Base-by-base conservation (phyloP, 2,797 vertebrate species). In the Gymnopithys bicolor region DNA sequence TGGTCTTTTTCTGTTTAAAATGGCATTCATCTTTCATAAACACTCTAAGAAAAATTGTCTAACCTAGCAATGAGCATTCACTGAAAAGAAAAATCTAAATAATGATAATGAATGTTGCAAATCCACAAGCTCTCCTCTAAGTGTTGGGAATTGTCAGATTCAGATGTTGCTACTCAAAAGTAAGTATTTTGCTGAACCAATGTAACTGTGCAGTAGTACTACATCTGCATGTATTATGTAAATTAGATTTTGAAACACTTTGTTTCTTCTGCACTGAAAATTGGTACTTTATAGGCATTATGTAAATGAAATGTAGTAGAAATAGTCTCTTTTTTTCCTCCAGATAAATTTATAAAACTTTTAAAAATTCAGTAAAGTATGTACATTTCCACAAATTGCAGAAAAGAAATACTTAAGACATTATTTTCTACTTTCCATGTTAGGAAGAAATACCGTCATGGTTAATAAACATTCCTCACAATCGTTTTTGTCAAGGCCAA, bases 191-290 rank as follows among this genome's bases (percentile, higher is more conserved):
- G 41, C 81, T 75, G 56, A 90, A 76, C 55, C 39, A 56, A 11
- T 67, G 43, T 91, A 85, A 85, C 18, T 90, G 74, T 33, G n/a
- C 37, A 70, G 59, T 93, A 84, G 35, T 90, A 69, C 24, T 82
- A 46, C 11, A 92, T 67, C 56, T 94, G 51, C 39, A 69, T 63
- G 19, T 35, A 69, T 92, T 86, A 95, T 63, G 51, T 53, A 93
- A 93, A 94, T 84, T 63, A 94, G 59, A 51, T 94, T 86, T 92
- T 85, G 51, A 91, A 96, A 84, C 58, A 56, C 30, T 83, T 55
- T 10, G 1, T 16, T 84, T 88, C 62, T 83, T 46, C 52, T 75
- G 16, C n/a, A 30, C 13, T 88, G 58, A 78, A 95, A 93, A 86
- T 35, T 56, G 25, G 7, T 79, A 66, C 78, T 78, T 95, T 91